phyloP scores from a whole-genome alignment of 2,888 invertebrate species.

The Mechanitis messenoides region DNA sequence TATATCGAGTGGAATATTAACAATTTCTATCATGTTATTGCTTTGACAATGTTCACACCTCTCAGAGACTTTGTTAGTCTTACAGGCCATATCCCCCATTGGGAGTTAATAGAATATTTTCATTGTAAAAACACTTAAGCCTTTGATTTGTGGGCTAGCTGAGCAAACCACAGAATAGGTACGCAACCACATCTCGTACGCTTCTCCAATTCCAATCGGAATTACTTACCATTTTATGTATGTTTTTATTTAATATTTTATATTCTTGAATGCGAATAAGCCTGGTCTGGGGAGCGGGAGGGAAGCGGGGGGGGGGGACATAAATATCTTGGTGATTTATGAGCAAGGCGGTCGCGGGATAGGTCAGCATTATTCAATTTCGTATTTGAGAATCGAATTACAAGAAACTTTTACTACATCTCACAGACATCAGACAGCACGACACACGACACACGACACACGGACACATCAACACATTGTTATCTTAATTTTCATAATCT shows the following conservation, averaged over 20 bases:
- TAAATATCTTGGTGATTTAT: constrained; percentile 77
- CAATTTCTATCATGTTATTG: too few relatives aligned
- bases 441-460: constrained; percentile 33
- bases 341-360: constrained; percentile 74
- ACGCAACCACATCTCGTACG: constrained; percentile 54
- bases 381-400: constrained; percentile 75
- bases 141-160: constrained; percentile 46
- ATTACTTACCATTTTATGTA: constrained; percentile 73
- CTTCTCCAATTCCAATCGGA: constrained; percentile 65
- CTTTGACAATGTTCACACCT: too few relatives aligned
- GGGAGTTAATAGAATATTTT: constrained; percentile 33
- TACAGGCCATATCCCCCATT: constrained; percentile 1
- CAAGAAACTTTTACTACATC: constrained; percentile 74
- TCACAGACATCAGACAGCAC: constrained; percentile 61
- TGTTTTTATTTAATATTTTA: constrained; percentile 75
- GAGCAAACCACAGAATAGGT: constrained; percentile 60
- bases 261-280: constrained; percentile 66
- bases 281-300: constrained; percentile 45
- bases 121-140: constrained; percentile 41
- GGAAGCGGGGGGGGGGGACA: constrained; percentile 62
- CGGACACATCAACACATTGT: constrained; percentile 57
- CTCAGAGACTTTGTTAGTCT: too few relatives aligned
- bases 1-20: too few relatives aligned
- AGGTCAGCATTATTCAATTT: constrained; percentile 78
- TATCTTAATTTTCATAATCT: constrained; percentile 51